Evolutionary conservation across 2,888 invertebrate species (phyloP).

Genomic region (Tiphia femorata): DNA sequence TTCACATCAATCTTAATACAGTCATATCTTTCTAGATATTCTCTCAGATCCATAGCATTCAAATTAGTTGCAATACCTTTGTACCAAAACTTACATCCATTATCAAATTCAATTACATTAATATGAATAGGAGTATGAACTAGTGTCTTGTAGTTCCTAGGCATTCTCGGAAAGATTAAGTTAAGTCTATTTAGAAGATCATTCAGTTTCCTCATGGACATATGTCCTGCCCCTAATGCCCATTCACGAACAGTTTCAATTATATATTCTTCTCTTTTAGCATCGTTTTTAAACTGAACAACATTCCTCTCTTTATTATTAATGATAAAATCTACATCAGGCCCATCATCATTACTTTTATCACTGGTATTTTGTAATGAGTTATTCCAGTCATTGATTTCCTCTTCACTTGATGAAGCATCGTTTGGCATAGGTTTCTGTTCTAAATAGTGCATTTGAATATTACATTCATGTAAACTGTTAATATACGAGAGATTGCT

Average conservation of each 20-base stretch:
- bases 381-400: too few relatives aligned
- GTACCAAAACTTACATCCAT: slow-evolving; percentile 11
- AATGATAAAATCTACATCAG: not conserved
- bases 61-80: slow-evolving; percentile 9
- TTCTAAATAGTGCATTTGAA: too few relatives aligned
- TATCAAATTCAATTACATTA: not conserved
- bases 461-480: too few relatives aligned
- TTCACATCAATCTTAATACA: slow-evolving; percentile 8
- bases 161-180: slow-evolving; percentile 2
- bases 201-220: slow-evolving; percentile 5
- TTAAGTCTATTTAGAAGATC: not conserved
- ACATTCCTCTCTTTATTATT: not conserved
- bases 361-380: slow-evolving; percentile 1
- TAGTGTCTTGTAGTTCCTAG: slow-evolving; percentile 9
- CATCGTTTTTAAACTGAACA: not conserved
- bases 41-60: slow-evolving; percentile 7
- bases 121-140: slow-evolving; percentile 3
- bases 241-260: slow-evolving; percentile 7
- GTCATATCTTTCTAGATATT: slow-evolving; percentile 6
- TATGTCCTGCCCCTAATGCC: slow-evolving; percentile 3
- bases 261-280: slow-evolving; percentile 3
- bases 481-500: too few relatives aligned
- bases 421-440: too few relatives aligned
- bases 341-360: not conserved
- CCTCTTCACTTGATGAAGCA: too few relatives aligned